Base-by-base conservation (phyloP, 2,888 invertebrate genomes). In the Tenthredo distinguenda region DNA sequence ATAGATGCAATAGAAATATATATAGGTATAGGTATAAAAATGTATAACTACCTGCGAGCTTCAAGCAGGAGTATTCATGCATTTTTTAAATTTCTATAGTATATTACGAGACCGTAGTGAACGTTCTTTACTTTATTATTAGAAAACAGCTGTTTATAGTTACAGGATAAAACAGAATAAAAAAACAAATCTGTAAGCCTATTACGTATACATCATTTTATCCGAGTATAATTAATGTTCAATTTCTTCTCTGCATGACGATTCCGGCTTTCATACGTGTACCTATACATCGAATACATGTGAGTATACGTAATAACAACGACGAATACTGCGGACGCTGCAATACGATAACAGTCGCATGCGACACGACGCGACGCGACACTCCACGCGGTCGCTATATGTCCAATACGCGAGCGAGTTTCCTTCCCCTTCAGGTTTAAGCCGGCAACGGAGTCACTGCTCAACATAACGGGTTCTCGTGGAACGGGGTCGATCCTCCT, bases 401-500 rank as follows among this genome's bases (percentile, higher is more conserved):
- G 50, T 76, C 26, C 76, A 50, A 50, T 76, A 40, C 34, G 55
- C 58, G 58, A 79, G 26, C 50, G 4, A 58, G 21, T 81, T 37
- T 15, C 50, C 40, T 26, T 37, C 62, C 81, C 37, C 10, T 12
- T 18, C 77, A n/a, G 68, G 43, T 47, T 68, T 65, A 71, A 65
- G 68, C 83, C 71, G 83, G 81, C 65, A 62, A 40, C 81, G 81
- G 50, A 83, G 83, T 83, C 83, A 43, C 68, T 68, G 83, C 71
- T 83, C 47, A 65, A 47, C 86, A 88, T 91, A 92, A 92, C 92
- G 92, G 92, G 88, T 91, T 90, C 90, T 89, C 87, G 86, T 88
- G 90, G 91, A 93, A 92, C 92, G 93, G 91, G 91, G 92, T 91
- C 92, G 92, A 88, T 89, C 90, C 88, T 89, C 88, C 89, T 90